phyloP scores from a whole-genome alignment of 1,140 invertebrate species.

The Dufourea novaeangliae region DNA sequence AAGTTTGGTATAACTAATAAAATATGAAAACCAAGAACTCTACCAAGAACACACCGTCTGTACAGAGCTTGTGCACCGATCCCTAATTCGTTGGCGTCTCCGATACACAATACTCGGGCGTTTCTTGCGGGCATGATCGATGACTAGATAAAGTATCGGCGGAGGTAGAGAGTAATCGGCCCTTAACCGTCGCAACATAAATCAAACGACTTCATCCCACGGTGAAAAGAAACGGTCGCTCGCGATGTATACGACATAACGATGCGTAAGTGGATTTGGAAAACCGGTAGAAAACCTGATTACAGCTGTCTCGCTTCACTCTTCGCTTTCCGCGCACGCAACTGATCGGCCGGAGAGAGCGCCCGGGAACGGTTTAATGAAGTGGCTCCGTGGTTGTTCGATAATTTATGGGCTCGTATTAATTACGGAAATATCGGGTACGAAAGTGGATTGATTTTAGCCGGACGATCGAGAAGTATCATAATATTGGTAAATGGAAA shows the following conservation, averaged over 20 bases:
- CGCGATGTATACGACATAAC: conserved; percentile 54
- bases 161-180: conserved; percentile 63
- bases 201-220: conserved; percentile 58
- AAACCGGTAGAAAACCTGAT: conserved; percentile 67
- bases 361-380: conserved; percentile 28
- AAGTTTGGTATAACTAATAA: no score
- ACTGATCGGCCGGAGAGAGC: neutral
- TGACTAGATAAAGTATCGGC: conserved; percentile 58
- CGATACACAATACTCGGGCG: conserved; percentile 11
- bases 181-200: conserved; percentile 63
- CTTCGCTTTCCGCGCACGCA: neutral
- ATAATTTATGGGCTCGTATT: conserved; percentile 51
- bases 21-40: no score
- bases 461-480: conserved; percentile 29
- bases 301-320: conserved; percentile 34
- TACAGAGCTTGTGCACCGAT: no score
- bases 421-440: conserved; percentile 49
- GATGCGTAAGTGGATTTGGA: conserved; percentile 66
- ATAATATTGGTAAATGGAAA: conserved; percentile 43
- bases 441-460: conserved; percentile 46
- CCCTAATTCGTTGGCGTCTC: neutral
- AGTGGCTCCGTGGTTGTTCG: conserved; percentile 37
- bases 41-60: no score
- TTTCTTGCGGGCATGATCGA: conserved; percentile 55
- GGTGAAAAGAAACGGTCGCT: conserved; percentile 52